Conservation (phyloP, 2,797 vertebrate genomes). For the Gambusia yucatana region DNA sequence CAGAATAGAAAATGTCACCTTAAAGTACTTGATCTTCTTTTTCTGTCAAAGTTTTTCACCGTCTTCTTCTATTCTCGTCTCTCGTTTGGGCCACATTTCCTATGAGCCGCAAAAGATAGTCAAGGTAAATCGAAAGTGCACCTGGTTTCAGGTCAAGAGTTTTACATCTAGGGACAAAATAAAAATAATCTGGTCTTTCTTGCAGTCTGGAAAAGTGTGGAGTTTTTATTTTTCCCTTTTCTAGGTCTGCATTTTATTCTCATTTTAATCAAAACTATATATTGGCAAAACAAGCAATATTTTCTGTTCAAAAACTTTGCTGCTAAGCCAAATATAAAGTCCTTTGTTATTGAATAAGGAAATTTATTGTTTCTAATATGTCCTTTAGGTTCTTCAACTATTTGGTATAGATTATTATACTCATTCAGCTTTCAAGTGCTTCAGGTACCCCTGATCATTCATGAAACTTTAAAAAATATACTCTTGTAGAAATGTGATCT, state of each 20-base stretch:
- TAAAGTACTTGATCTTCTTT: background rate
- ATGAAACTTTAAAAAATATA: too few species aligned
- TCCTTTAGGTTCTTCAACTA: too few species aligned
- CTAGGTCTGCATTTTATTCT: background rate
- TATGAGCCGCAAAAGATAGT: background rate
- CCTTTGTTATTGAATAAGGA: too few species aligned
- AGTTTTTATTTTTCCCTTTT: background rate
- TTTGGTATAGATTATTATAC: too few species aligned
- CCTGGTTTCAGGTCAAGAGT: background rate
- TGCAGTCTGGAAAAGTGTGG: background rate
- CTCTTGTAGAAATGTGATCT: too few species aligned
- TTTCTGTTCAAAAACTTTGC: too few species aligned
- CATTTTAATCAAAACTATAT: too few species aligned
- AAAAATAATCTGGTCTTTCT: background rate
- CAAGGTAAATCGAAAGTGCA: background rate
- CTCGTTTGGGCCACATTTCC: background rate
- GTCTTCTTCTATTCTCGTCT: background rate
- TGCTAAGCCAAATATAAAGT: too few species aligned
- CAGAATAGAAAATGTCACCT: conserved; percentile 8
- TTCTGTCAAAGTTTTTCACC: background rate
- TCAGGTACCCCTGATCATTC: too few species aligned
- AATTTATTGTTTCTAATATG: too few species aligned
- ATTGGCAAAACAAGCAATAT: too few species aligned
- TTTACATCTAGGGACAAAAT: background rate
- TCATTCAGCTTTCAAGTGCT: too few species aligned